phyloP scores from a whole-genome alignment of 2,888 invertebrate species.

The Ennomos fuscantarius region DNA sequence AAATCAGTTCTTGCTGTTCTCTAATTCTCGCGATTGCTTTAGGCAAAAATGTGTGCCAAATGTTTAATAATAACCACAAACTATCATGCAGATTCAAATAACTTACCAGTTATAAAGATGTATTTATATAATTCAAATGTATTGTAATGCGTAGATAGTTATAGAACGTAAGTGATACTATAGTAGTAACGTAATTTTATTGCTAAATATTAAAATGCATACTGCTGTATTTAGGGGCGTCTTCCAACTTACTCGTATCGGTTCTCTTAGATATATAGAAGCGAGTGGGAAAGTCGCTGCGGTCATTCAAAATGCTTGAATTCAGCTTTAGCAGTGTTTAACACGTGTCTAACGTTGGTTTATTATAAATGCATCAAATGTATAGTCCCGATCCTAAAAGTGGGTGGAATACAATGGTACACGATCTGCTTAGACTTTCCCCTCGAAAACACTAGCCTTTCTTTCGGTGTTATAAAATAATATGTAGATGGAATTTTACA shows the following conservation, averaged over 20 bases:
- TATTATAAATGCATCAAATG: conserved; percentile 29
- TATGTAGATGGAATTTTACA: conserved; percentile 77
- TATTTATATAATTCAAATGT: conserved; percentile 71
- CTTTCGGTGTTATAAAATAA: conserved; percentile 69
- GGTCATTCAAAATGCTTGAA: conserved; percentile 13
- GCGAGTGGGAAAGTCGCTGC: conserved; percentile 53
- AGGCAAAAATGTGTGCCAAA: conserved; percentile 73
- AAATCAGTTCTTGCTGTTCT: conserved; percentile 23
- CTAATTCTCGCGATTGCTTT: conserved; percentile 32
- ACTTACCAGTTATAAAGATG: conserved; percentile 65
- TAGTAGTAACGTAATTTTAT: conserved; percentile 62
- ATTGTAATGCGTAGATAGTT: conserved; percentile 69
- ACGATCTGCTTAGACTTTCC: conserved; percentile 39
- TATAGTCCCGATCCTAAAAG: conserved; percentile 35
- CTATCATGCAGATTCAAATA: conserved; percentile 64
- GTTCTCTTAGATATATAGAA: conserved; percentile 68
- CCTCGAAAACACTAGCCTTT: conserved; percentile 69
- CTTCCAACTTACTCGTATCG: conserved; percentile 81
- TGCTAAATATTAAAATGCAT: conserved; percentile 76
- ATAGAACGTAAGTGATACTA: conserved; percentile 79
- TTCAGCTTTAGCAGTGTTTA: conserved; percentile 45
- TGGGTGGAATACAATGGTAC: conserved; percentile 17
- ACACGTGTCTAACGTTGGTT: conserved; percentile 39
- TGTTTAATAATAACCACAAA: conserved; percentile 55
- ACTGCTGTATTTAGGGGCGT: conserved; percentile 84